Base-by-base conservation (phyloP, 2,113 vertebrate genomes). In the Donacobius atricapilla region DNA sequence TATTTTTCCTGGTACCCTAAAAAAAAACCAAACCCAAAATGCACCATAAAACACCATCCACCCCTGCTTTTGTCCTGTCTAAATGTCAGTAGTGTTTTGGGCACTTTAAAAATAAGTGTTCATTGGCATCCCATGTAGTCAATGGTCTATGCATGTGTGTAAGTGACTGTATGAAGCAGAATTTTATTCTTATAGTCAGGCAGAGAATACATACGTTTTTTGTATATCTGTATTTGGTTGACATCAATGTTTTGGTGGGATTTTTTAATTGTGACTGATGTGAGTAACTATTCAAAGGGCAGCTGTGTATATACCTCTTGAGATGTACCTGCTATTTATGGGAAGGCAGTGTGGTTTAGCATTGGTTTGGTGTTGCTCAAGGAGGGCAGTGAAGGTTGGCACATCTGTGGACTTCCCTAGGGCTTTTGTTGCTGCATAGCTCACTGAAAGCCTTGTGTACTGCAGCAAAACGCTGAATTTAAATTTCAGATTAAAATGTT, bases 231-330 rank as follows among this genome's bases (percentile, higher is more conserved):
- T 93, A 28, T 27, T 54, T 39, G 57, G 25, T 60, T 82, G 28
- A 33, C 51, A 39, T 64, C 0, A 2, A 0, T 83, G 10, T 69
- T 57, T 78, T 24, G 23, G 7, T 54, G 31, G 21, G 10, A 12
- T 40, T 45, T 72, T 69, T 54, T 7, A 53, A 15, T 51, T 76
- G 20, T 73, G 68, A 37, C 12, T 54, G 20, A 39, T 54, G 9
- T 13, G 16, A 21, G 15, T 79, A 93, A 64, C 12, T 35, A 10
- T 21, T 75, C 64, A 30, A 81, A 42, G 19, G 37, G 15, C 76
- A 75, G 15, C 16, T 85, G 78, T 58, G 10, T 50, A 6, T n/a
- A 15, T 63, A 56, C 20, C 4, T 64, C 56, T 70, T 53, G 48
- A 37, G n/a, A 47, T 2, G 1, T 42, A 47, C 17, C 31, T 93